Evolutionary conservation across 2,888 invertebrate species (phyloP).

Genomic region (Pomacea canaliculata): DNA sequence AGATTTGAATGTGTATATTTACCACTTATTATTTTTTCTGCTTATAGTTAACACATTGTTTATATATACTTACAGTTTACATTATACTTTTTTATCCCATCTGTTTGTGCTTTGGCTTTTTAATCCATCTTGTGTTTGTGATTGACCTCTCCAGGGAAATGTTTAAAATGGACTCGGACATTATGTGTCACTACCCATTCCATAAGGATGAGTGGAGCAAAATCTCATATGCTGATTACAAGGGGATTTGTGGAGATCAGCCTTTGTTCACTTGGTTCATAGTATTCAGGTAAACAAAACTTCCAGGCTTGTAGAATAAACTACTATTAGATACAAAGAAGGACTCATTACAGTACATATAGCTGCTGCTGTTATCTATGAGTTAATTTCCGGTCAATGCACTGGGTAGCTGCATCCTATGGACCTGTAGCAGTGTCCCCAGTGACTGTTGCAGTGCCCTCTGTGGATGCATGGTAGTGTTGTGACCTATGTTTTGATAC

Average conservation of each 20-base stretch:
- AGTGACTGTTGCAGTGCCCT: too few relatives aligned
- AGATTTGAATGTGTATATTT: too few relatives aligned
- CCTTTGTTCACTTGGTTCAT: slow-evolving; percentile 68
- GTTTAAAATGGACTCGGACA: slow-evolving; percentile 64
- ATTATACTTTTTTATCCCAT: too few relatives aligned
- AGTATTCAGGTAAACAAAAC: slow-evolving; percentile 64
- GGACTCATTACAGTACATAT: not conserved
- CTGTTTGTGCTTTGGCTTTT: too few relatives aligned
- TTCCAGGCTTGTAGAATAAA: not conserved
- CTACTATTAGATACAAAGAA: not conserved
- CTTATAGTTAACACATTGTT: too few relatives aligned
- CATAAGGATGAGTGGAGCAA: slow-evolving; percentile 70
- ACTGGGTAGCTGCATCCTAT: not conserved
- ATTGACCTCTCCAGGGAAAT: slow-evolving; percentile 51
- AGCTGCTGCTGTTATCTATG: not conserved
- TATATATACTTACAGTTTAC: too few relatives aligned
- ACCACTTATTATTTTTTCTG: too few relatives aligned
- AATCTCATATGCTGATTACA: slow-evolving; percentile 67
- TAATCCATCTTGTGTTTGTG: too few relatives aligned
- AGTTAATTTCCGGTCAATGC: not conserved
- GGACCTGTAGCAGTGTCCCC: too few relatives aligned
- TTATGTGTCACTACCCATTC: slow-evolving; percentile 67
- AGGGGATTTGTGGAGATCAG: slow-evolving; percentile 66
- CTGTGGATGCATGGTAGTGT: too few relatives aligned
- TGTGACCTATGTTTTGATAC: too few relatives aligned